Evolutionary conservation across 1,140 invertebrate species (phyloP).

Genomic region (Paralvinella palmiformis): DNA sequence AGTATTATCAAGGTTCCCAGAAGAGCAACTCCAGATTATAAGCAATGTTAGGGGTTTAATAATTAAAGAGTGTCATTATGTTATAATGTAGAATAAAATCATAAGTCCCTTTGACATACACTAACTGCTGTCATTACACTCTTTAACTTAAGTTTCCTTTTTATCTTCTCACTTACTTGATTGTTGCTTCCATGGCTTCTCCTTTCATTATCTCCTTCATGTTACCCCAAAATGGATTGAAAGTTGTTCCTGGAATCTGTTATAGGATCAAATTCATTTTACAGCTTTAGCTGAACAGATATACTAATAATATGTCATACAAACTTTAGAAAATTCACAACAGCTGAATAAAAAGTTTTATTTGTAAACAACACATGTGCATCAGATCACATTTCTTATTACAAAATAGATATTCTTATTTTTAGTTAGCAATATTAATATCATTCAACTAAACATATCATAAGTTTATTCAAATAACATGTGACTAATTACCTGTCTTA

Average conservation of each 20-base stretch:
- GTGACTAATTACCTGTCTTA: not conserved
- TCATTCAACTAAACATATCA: not conserved
- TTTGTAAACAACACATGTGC: not conserved
- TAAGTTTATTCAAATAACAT: not conserved
- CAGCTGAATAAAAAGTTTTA: not conserved
- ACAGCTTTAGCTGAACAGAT: no score
- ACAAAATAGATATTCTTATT: not conserved
- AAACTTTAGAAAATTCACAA: not conserved
- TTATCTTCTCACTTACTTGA: conserved; percentile 2
- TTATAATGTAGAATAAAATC: no score
- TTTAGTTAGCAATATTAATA: not conserved
- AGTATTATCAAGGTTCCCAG: no score
- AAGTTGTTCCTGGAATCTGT: conserved; percentile 7
- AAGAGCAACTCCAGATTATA: no score
- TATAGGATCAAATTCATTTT: no score
- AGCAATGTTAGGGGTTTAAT: no score
- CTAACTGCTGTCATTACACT: no score
- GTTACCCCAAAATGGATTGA: conserved; percentile 10
- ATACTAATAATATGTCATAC: not conserved
- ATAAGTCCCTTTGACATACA: no score
- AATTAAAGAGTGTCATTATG: no score
- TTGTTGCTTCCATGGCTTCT: conserved; percentile 6
- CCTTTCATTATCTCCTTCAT: conserved; percentile 1
- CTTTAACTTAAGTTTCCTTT: no score
- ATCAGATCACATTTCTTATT: no score